Evolutionary conservation across 2,888 invertebrate genomes (phyloP), one percentile per base, ranked within the genome.

Genomic region (Hylaea fasciaria): DNA sequence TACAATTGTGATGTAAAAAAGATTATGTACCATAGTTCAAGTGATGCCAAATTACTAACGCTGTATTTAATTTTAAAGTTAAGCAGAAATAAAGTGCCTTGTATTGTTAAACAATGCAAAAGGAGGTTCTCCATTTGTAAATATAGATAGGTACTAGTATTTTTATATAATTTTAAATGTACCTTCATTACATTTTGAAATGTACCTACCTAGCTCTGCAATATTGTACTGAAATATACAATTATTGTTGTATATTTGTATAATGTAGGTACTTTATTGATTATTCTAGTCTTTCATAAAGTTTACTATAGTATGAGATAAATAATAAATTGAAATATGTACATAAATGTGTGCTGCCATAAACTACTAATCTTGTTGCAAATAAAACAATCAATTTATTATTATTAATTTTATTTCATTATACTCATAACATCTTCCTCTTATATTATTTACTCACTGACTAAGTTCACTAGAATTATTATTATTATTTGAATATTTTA

Each of bases 361-460:
- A 37, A 11, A 14, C 10, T 12, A 12, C 17, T 17, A 45, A 32
- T 57, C 32, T 47, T 57, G 63, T 53, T 17, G 16, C 22, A 55
- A 68, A 66, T 66, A 66, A 71, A 69, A 69, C 59, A 59, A 61
- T 8, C 7, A 32, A 52, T 28, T 69, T 72, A 74, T 80, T 84
- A 76, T 83, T 75, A 82, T 87, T 86, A 83, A 76, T 88, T 90
- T 62, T 87, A 89, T 85, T 91, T 89, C 79, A 89, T 90, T 89
- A 89, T 91, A 91, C 82, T 92, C 87, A 82, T 91, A 92, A 92
- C 91, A 92, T 91, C 84, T 83, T 86, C 83, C 75, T 78, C 89
- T 90, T 90, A 89, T 72, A 84, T 56, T 63, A 65, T 73, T 86
- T 87, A 91, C 84, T 89, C 89, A 86, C 87, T 82, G 85, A 77